phyloP scores from a whole-genome alignment of 2,113 vertebrate species.

The Eclectus roratus region DNA sequence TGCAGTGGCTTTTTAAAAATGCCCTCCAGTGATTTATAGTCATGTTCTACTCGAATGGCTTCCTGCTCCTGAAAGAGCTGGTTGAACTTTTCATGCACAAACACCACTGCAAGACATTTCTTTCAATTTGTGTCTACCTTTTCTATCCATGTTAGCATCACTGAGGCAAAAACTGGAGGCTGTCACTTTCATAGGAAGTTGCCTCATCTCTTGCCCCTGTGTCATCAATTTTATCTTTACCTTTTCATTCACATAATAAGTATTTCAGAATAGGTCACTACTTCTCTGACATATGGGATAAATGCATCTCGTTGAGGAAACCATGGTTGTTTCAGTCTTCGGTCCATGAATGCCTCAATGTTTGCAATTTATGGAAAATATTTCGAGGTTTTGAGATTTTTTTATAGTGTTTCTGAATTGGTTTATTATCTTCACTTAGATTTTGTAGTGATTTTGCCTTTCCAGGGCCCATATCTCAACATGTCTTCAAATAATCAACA shows the following conservation, averaged over 20 bases:
- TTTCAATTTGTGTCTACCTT: neutral
- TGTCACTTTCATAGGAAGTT: neutral
- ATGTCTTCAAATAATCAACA: neutral
- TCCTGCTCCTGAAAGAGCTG: neutral
- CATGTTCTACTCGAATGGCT: neutral
- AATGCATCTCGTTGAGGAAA: neutral
- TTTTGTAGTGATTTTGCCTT: neutral
- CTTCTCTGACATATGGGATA: neutral
- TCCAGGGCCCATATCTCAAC: neutral
- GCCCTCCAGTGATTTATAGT: neutral
- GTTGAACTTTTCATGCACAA: neutral
- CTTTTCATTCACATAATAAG: neutral
- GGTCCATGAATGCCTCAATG: neutral
- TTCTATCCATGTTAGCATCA: neutral
- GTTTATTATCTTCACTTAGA: neutral
- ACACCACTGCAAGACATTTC: neutral
- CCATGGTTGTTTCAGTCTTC: neutral
- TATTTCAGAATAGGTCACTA: neutral
- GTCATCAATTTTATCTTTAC: neutral
- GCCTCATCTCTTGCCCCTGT: neutral
- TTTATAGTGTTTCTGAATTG: neutral
- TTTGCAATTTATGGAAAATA: neutral
- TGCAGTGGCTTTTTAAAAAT: constrained; percentile 24
- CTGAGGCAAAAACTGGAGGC: neutral
- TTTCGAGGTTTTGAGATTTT: neutral